Percentiles rank a stretch among this genome's conserved stretches.
phyloP scores from a whole-genome alignment of 2,797 vertebrate genomes.

The Halcyon chelicuti region DNA sequence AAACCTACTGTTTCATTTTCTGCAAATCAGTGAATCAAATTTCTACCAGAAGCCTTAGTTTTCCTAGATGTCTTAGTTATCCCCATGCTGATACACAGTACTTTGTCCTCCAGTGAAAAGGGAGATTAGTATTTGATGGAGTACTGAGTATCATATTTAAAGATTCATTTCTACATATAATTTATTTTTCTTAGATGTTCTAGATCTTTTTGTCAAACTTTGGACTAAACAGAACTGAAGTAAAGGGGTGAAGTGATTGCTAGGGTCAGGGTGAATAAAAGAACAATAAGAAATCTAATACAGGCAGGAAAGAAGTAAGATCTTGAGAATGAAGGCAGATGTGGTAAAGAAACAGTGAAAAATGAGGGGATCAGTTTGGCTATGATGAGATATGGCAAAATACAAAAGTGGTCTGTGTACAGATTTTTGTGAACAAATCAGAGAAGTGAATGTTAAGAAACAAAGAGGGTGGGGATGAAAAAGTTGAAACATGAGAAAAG shows the following conservation, averaged over 20 bases:
- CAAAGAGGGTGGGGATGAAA: accelerated
- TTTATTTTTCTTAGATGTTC: not conserved
- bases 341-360: not conserved
- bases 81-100: not conserved
- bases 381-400: not conserved
- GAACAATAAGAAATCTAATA: not conserved
- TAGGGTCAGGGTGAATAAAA: not conserved
- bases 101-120: not conserved
- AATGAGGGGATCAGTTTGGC: not conserved
- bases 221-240: not conserved
- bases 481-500: not conserved
- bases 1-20: not conserved
- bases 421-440: not conserved
- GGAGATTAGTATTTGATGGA: not conserved
- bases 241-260: not conserved
- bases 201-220: not conserved
- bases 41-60: not conserved
- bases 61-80: not conserved
- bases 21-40: not conserved
- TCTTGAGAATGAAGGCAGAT: not conserved
- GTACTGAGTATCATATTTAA: not conserved
- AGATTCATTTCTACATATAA: not conserved
- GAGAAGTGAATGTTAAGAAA: not conserved
- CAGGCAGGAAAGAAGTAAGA: not conserved
- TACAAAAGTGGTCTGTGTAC: not conserved